A percentile compares a stretch with the other conserved stretches of the same genome.
Evolutionary conservation across 2,888 invertebrate species (phyloP).

Genomic region (Encarsia formosa): DNA sequence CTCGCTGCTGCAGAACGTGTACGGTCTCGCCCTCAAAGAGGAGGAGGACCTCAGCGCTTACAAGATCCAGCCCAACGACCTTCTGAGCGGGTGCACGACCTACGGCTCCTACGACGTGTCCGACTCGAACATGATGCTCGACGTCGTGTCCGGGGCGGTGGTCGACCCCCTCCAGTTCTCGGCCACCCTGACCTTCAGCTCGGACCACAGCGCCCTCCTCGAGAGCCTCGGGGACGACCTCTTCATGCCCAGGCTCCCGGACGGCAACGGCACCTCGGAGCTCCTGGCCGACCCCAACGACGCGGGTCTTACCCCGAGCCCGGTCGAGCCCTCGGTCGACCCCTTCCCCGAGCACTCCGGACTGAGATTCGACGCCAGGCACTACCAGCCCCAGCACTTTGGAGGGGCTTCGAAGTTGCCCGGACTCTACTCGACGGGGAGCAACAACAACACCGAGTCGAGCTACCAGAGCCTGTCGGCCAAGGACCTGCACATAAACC

Average conservation of each 20-base stretch:
- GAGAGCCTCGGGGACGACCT: slow-evolving; percentile 78
- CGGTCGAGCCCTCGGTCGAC: slow-evolving; percentile 66
- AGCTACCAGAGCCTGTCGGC: slow-evolving; percentile 60
- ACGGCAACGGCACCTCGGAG: slow-evolving; percentile 60
- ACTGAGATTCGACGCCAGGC: slow-evolving; percentile 42
- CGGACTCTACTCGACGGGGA: slow-evolving; percentile 39
- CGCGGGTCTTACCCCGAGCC: slow-evolving; percentile 56
- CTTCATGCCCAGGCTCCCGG: slow-evolving; percentile 67
- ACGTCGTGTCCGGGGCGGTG: slow-evolving; percentile 69
- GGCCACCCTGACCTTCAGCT: slow-evolving; percentile 75
- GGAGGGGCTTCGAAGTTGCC: slow-evolving; percentile 39
- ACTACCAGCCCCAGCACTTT: slow-evolving; percentile 46
- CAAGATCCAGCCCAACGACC: slow-evolving; percentile 67
- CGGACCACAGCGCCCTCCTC: slow-evolving; percentile 68
- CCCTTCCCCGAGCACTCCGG: slow-evolving; percentile 70
- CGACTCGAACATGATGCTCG: slow-evolving; percentile 76
- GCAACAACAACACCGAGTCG: slow-evolving; percentile 49
- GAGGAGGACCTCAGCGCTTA: slow-evolving; percentile 71
- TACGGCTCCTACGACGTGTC: slow-evolving; percentile 62
- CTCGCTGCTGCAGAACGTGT: slow-evolving; percentile 72
- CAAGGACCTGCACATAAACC: slow-evolving; percentile 60
- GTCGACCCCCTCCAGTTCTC: slow-evolving; percentile 81
- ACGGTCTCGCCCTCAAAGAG: slow-evolving; percentile 69
- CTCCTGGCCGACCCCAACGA: slow-evolving; percentile 58
- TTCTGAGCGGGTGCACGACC: slow-evolving; percentile 57